Evolutionary conservation across 2,797 vertebrate species (phyloP).

Genomic region (Erithacus rubecula): DNA sequence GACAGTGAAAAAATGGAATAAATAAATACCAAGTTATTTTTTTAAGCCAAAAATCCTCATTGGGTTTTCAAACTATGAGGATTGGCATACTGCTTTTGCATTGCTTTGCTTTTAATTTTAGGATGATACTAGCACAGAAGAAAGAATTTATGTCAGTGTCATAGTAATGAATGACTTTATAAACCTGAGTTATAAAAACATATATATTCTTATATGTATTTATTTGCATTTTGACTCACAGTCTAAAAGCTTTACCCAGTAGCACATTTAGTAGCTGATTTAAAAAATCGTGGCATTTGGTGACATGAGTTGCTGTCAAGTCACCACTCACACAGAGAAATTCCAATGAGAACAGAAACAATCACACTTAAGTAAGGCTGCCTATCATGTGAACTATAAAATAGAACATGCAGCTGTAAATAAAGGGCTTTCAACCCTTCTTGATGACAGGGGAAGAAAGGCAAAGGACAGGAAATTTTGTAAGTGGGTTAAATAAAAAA

Average conservation of each 20-base stretch:
- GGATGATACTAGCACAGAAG: neutral
- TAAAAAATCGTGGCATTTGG: neutral
- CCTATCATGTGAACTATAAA: neutral
- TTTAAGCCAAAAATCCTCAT: neutral
- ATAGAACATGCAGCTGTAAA: neutral
- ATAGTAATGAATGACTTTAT: neutral
- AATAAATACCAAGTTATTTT: neutral
- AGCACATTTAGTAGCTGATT: neutral
- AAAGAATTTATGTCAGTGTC: neutral
- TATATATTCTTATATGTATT: no score
- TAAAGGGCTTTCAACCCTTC: neutral
- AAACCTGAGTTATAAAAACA: neutral
- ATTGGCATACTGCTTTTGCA: neutral
- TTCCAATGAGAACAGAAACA: neutral
- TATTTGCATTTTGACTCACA: neutral
- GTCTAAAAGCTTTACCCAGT: neutral
- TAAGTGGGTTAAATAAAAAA: neutral
- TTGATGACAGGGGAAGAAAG: neutral
- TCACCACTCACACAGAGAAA: neutral
- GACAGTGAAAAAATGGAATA: neutral
- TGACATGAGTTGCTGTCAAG: neutral
- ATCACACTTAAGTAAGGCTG: neutral
- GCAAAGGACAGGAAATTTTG: neutral
- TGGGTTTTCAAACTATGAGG: neutral
- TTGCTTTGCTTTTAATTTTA: neutral